Percentiles rank a stretch among this genome's conserved stretches.
These are phyloP conservation scores for Gallirallus australis DNA, from an alignment of 2,797 vertebrate genomes.

Conservation along the genomic window DNA sequence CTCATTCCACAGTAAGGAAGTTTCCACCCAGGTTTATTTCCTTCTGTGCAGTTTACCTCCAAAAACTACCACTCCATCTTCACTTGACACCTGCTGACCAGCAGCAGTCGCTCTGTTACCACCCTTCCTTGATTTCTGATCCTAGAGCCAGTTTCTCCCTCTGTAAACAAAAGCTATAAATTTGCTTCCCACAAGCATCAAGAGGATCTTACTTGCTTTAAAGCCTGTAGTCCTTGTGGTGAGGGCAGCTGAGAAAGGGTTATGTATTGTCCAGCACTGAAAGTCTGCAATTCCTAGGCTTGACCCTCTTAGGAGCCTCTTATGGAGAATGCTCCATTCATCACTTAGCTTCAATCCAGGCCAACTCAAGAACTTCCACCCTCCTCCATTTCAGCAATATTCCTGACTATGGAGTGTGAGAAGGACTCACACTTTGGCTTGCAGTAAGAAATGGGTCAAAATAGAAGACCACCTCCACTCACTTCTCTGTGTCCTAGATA, in stretches of 20 bases:
- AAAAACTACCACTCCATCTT: not conserved
- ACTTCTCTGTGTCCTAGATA: not conserved
- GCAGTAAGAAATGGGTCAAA: not conserved
- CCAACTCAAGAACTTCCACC: not conserved
- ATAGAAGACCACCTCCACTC: not conserved
- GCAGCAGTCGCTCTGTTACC: not conserved
- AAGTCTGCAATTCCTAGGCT: not conserved
- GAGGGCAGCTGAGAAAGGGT: not conserved
- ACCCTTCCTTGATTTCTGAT: constrained; percentile 6
- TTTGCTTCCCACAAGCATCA: not conserved
- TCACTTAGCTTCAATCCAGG: not conserved
- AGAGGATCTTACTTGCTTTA: not conserved
- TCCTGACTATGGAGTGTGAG: not conserved
- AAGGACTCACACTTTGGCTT: not conserved
- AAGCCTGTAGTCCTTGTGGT: not conserved
- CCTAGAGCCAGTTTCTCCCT: not conserved
- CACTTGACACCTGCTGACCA: not conserved
- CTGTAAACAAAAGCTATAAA: not conserved
- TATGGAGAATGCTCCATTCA: not conserved
- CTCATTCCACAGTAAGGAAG: not conserved
- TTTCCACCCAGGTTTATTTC: not conserved
- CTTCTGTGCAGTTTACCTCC: not conserved
- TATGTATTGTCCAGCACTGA: not conserved
- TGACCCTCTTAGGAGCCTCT: not conserved
- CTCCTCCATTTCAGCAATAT: not conserved